Evolutionary conservation across 2,888 invertebrate species (phyloP), one percentile per base, ranked within the genome.

Genomic region (Tiliacea citrago): DNA sequence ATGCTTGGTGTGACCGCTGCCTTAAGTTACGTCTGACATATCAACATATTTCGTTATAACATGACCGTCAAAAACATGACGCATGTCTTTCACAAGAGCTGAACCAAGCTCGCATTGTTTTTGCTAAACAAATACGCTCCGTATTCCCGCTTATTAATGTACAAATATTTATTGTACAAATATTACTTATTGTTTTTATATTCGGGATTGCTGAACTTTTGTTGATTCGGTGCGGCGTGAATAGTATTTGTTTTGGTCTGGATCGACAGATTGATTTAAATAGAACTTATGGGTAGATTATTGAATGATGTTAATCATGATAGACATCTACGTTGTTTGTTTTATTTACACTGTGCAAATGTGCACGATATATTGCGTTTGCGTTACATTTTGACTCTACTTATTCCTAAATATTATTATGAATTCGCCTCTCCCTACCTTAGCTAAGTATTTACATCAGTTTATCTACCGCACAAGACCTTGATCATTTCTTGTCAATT

Each of bases 131-230:
- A 74, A 79, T 29, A 74, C 57, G 8, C 45, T 24, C 9, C 7
- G 10, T 29, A 24, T 29, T 45, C 57, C 10, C 9, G 18, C 9
- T 57, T n/a, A 66, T 18, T 53, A 18, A n/a, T 42, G 39, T 24
- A 51, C 39, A 24, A 35, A 21, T 58, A n/a, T 53, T 51, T 45
- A 18, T 53, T 51, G 16, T 55, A 39, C 45, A 61, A 81, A 81
- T 74, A 80, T 42, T 29, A 75, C 21, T 81, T 62, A 75, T 81
- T 57, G 77, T 49, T 55, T 42, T 75, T 62, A 47, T 67, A 47
- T 45, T 69, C n/a, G 42, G 42, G 10, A 51, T 39, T 57, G 47
- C 21, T 47, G 45, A 62, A 55, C 39, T 53, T 57, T 53, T 29
- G 51, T 66, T 60, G 45, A 49, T 60, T 12, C 5, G 13, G 13